These are phyloP conservation scores for Hyaena hyaena DNA, from an alignment of 2,113 vertebrate genomes.

Conservation along the genomic window DNA sequence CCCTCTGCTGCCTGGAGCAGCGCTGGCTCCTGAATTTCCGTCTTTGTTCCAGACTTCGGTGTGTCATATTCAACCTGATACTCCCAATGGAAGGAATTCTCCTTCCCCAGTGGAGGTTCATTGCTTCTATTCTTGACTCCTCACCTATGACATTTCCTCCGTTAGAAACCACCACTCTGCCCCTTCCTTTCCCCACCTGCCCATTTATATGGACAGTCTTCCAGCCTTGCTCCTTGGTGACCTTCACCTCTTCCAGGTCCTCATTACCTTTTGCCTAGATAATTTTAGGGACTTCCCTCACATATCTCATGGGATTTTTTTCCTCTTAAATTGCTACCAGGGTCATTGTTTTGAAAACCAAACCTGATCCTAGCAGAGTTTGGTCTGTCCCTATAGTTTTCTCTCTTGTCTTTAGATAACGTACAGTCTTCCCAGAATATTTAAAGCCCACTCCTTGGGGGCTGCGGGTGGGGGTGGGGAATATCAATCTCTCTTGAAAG, in stretches of 20 bases:
- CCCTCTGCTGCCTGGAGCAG: neutral
- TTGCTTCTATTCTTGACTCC: neutral
- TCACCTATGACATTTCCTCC: neutral
- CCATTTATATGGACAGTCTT: neutral
- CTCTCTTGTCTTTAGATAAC: neutral
- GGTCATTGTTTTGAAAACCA: neutral
- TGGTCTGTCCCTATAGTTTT: neutral
- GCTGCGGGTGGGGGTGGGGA: too few relatives aligned
- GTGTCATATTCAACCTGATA: neutral
- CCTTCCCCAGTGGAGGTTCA: neutral
- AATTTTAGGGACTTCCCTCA: neutral
- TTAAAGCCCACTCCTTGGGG: neutral
- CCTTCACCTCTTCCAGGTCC: neutral
- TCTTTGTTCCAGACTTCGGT: neutral
- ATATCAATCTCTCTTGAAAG: neutral
- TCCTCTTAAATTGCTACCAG: neutral
- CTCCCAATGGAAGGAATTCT: neutral
- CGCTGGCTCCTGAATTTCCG: neutral
- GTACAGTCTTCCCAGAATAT: neutral
- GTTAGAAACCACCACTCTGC: neutral
- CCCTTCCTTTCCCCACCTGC: fast-evolving
- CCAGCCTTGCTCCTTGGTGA: neutral
- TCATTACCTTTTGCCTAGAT: neutral
- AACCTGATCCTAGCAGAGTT: neutral
- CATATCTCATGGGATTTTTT: neutral